A percentile compares a stretch with the other conserved stretches of the same genome.
Evolutionary conservation across 1,140 invertebrate genomes (phyloP).

Genomic region (Metaphire vulgaris): DNA sequence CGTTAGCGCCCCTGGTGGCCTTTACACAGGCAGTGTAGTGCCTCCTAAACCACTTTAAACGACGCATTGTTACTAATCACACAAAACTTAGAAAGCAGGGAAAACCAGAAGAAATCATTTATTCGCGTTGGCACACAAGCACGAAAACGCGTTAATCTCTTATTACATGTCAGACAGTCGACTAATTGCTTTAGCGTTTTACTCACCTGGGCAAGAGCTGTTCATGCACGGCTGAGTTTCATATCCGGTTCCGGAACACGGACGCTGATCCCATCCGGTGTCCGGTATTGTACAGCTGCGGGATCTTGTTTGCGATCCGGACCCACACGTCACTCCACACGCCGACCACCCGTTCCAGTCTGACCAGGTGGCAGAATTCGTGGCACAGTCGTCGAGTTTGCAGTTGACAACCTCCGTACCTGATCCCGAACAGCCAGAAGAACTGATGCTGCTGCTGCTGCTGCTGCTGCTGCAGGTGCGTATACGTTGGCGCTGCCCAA

Average conservation of each 20-base stretch:
- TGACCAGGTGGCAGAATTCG: constrained; percentile 29
- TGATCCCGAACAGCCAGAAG: constrained; percentile 34
- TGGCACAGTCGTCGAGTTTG: not conserved
- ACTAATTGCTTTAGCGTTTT: too few species aligned
- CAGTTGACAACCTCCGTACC: not conserved
- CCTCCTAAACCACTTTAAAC: too few species aligned
- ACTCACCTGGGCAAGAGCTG: constrained; percentile 13
- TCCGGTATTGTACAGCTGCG: constrained; percentile 34
- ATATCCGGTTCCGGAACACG: constrained; percentile 11
- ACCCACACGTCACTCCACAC: constrained; percentile 35
- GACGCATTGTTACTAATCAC: too few species aligned
- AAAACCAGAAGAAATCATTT: too few species aligned
- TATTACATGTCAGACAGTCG: too few species aligned
- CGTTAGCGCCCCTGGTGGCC: too few species aligned
- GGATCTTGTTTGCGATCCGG: constrained; percentile 26
- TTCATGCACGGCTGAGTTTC: constrained; percentile 14
- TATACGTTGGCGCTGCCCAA: constrained; percentile 30
- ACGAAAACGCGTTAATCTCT: too few species aligned
- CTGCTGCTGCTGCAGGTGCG: constrained; percentile 37
- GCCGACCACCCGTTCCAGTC: constrained; percentile 33
- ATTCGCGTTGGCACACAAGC: too few species aligned
- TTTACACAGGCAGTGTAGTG: too few species aligned
- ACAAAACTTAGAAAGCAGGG: too few species aligned
- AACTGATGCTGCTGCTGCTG: constrained; percentile 36
- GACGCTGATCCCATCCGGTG: constrained; percentile 10